A percentile compares a stretch with the other conserved stretches of the same genome.
Evolutionary conservation across 2,888 invertebrate genomes (phyloP).

Genomic region (Dynastes hyllus): DNA sequence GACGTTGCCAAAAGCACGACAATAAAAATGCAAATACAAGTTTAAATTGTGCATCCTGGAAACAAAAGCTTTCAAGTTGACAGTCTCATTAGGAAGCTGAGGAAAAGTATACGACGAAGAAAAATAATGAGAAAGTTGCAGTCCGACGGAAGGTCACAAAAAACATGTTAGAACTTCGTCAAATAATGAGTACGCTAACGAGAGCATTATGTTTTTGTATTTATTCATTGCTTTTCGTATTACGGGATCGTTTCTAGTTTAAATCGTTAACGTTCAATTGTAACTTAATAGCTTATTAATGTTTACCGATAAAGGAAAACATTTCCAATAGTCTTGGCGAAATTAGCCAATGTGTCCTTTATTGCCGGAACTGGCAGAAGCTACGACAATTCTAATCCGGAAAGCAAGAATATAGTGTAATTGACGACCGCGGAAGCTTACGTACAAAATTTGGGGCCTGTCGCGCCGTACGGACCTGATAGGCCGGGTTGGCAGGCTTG

Average conservation of each 20-base stretch:
- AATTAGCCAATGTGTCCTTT: too few species aligned
- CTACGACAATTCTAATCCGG: too few species aligned
- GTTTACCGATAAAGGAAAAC: neutral
- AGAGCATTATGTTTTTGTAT: constrained; percentile 38
- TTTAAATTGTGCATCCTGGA: constrained; percentile 55
- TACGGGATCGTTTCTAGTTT: constrained; percentile 4
- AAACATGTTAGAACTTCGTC: constrained; percentile 48
- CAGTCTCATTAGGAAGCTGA: constrained; percentile 55
- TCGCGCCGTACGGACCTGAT: too few species aligned
- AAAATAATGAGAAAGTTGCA: constrained; percentile 54
- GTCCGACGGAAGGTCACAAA: constrained; percentile 44
- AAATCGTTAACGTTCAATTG: neutral
- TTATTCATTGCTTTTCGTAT: constrained; percentile 13
- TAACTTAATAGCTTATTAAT: neutral
- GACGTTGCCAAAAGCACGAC: constrained; percentile 42
- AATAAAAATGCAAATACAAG: constrained; percentile 56
- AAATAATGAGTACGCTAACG: constrained; percentile 48
- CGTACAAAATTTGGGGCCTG: too few species aligned
- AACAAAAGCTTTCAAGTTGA: constrained; percentile 56
- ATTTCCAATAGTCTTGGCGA: too few species aligned
- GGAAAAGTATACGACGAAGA: constrained; percentile 47
- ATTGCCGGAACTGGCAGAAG: too few species aligned
- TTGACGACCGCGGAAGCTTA: too few species aligned
- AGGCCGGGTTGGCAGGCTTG: too few species aligned
- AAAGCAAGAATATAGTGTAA: too few species aligned